phyloP scores from a whole-genome alignment of 2,113 vertebrate species.

The Zapus hudsonius region DNA sequence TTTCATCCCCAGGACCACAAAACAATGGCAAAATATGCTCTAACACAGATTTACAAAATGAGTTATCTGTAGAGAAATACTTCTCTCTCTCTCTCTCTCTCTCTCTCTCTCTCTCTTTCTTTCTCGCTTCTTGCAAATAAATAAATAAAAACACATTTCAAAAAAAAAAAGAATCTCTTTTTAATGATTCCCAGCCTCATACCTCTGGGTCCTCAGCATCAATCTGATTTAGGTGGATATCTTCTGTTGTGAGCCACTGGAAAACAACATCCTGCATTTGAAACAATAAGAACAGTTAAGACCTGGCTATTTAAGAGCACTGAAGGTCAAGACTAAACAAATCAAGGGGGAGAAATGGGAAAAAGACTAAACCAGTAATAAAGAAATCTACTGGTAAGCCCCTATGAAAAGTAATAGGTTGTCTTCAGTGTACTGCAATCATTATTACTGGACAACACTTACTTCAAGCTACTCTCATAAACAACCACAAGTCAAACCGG shows the following conservation, averaged over 20 bases:
- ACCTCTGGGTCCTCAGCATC: slow-evolving; percentile 98
- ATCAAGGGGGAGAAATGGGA: not conserved
- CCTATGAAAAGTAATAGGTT: not conserved
- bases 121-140: too few relatives aligned
- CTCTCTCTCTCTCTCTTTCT: too few relatives aligned
- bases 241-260: slow-evolving; percentile 96
- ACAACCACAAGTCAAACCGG: not conserved
- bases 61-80: not conserved
- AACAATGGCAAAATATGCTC: not conserved
- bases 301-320: not conserved
- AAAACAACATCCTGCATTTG: slow-evolving; percentile 93
- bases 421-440: not conserved
- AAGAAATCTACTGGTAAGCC: slow-evolving; percentile 25
- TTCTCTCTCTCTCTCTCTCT: too few relatives aligned
- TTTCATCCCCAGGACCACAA: not conserved
- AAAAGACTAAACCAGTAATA: not conserved
- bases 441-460: slow-evolving; percentile 10
- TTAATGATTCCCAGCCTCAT: slow-evolving; percentile 58
- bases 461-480: not conserved
- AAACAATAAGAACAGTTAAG: slow-evolving; percentile 34
- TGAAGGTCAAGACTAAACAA: not conserved
- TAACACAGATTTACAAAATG: not conserved
- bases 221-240: slow-evolving; percentile 94
- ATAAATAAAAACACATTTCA: too few relatives aligned
- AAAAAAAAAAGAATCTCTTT: too few relatives aligned